Base-by-base conservation (phyloP, 2,888 invertebrate species). In the Anthophora plumipes region DNA sequence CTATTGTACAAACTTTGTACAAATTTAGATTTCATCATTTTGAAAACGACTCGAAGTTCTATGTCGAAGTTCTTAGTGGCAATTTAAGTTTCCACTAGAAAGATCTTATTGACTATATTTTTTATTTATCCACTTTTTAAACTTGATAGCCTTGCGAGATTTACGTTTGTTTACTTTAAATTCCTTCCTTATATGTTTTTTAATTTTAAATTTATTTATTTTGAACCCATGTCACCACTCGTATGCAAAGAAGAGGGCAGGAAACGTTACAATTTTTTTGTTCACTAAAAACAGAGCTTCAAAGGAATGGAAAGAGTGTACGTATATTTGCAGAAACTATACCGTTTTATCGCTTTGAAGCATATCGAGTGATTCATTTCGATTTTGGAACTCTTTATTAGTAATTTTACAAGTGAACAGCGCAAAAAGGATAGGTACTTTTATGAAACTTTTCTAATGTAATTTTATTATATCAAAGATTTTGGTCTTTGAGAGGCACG, bases 21-120 rank as follows among this genome's bases (percentile, higher is more conserved):
- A 68, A 60, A 78, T 77, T 71, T 77, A 48, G 50, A 17, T 60
- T 67, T 63, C 20, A 66, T 37, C 48, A 77, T 70, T 48, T 50
- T 41, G 48, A 71, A 61, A 37, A 55, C 61, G 43, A 67, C 55
- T 46, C 14, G 9, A 71, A 66, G 52, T 77, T 22, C 9, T 59
- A 31, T 39, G 64, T 25, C 20, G 22, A 70, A 70, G 61, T 69
- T 76, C 48, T 31, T 31, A 48, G 46, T 31, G 50, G 63, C 31
- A n/a, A 39, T 41, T 69, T 25, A 60, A 64, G 64, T 69, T 61
- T 20, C 57, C 52, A 22, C 31, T 37, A 70, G 55, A 25, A 55
- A 39, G 17, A 41, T 72, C 39, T 77, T 71, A 71, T 61, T 70
- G 70, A 14, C 57, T 50, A 8, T 41, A 57, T 71, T 61, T 57